Evolutionary conservation across 2,888 invertebrate species (phyloP).

Genomic region (Stenodema calcarata): DNA sequence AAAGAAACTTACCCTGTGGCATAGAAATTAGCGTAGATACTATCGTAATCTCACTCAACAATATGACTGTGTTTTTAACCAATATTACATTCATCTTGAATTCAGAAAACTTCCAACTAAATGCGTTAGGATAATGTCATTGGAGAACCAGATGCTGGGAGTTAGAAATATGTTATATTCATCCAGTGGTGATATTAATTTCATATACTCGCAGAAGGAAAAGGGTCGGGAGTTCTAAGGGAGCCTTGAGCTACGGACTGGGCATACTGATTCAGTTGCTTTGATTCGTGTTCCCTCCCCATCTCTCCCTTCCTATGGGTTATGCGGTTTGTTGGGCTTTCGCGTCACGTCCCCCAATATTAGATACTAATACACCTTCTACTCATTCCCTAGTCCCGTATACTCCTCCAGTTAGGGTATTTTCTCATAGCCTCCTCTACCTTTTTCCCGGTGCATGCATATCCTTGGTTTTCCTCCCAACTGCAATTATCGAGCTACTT

Average conservation of each 20-base stretch:
- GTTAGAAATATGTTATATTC: neutral
- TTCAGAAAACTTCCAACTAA: too few relatives aligned
- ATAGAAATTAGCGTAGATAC: too few relatives aligned
- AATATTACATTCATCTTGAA: too few relatives aligned
- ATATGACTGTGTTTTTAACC: too few relatives aligned
- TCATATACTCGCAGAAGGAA: neutral
- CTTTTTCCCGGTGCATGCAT: neutral
- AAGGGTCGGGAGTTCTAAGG: neutral
- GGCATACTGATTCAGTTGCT: constrained; percentile 14
- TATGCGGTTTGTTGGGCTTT: constrained; percentile 15
- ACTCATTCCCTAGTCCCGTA: neutral
- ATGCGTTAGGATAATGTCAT: too few relatives aligned
- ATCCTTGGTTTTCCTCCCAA: neutral
- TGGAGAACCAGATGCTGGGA: neutral
- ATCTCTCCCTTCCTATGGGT: neutral
- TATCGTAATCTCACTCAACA: too few relatives aligned
- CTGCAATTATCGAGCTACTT: neutral
- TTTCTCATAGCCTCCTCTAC: neutral
- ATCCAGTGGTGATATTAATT: neutral
- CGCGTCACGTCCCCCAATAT: constrained; percentile 31
- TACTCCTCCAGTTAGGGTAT: neutral
- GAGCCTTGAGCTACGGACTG: neutral
- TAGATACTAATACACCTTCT: constrained; percentile 38
- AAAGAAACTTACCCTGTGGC: too few relatives aligned
- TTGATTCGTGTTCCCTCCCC: neutral